Conservation (phyloP, 1,140 invertebrate genomes). For the Drosophila suzukii region DNA sequence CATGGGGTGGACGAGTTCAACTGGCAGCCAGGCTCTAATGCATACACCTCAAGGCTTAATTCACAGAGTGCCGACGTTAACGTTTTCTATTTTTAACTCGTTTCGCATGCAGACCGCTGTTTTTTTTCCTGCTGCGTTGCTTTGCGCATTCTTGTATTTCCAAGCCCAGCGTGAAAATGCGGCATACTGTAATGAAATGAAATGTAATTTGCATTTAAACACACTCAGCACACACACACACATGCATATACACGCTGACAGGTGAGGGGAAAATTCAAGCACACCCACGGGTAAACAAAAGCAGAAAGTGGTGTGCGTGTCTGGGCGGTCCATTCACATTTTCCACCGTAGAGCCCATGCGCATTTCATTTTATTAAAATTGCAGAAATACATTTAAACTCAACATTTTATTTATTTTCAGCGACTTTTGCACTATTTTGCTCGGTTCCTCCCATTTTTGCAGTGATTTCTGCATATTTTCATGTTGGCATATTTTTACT, state of each 20-base stretch:
- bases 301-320: background rate
- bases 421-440: constrained; percentile 21
- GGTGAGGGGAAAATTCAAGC: constrained; percentile 11
- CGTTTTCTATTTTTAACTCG: constrained; percentile 78
- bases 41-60: constrained; percentile 71
- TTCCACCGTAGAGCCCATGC: constrained; percentile 60
- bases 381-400: constrained; percentile 76
- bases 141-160: constrained; percentile 59
- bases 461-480: constrained; percentile 46
- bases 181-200: constrained; percentile 77
- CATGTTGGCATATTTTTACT: constrained; percentile 24
- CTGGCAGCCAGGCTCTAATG: constrained; percentile 65
- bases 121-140: constrained; percentile 13
- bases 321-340: constrained; percentile 70
- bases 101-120: constrained; percentile 61
- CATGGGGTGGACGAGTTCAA: constrained; percentile 40
- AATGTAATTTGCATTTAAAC: constrained; percentile 82
- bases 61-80: constrained; percentile 64
- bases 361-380: constrained; percentile 82
- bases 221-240: constrained; percentile 23
- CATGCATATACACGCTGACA: constrained; percentile 13
- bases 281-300: constrained; percentile 22
- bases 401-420: constrained; percentile 55
- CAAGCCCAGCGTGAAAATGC: constrained; percentile 72
- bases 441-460: background rate